Base-by-base conservation (phyloP, 2,888 invertebrate species). In the Temnothorax ravouxi region DNA sequence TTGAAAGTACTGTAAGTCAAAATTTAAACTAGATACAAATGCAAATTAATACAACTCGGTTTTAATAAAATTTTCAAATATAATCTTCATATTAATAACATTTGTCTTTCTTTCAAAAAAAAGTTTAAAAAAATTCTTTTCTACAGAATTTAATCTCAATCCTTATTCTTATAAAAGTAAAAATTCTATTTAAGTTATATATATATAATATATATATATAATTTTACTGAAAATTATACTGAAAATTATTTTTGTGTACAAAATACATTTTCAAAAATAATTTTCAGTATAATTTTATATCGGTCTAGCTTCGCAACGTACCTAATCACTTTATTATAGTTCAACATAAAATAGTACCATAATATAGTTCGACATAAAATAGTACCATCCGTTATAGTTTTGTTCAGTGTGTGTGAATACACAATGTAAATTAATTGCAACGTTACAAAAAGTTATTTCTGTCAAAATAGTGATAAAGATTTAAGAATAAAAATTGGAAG, bases 1-100 rank as follows among this genome's bases (percentile, higher is more conserved):
- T 80, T 71, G 44, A 25, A 71, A 69, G 47, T 52, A 62, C 59
- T 38, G 38, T 71, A 77, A 77, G 59, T 71, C 59, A 59, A 80
- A 77, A 77, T 66, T 50, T 62, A 75, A 11, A 6, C 5, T 34
- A 34, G 9, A 47, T 61, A 34, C 11, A 34, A 9, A 34, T 54
- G 3, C n/a, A 66, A 52, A 56, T 25, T 59, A 67, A 67, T 79
- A 2, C 56, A 44, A 38, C 21, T 54, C n/a, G 44, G 44, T 56
- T 67, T 77, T 41, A 56, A 77, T 44, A 21, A 44, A 5, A 11
- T 52, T 25, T 34, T 44, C 11, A n/a, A 29, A 44, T 44, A n/a
- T 34, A 44, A 66, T 8, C 34, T n/a, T 54, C 0, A 47, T 9
- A 61, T 61, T 61, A 44, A 59, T 59, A 74, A 59, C 15, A 21